A percentile compares a stretch with the other conserved stretches of the same genome.
phyloP scores from a whole-genome alignment of 1,140 invertebrate genomes.

The Cotesia vestalis region DNA sequence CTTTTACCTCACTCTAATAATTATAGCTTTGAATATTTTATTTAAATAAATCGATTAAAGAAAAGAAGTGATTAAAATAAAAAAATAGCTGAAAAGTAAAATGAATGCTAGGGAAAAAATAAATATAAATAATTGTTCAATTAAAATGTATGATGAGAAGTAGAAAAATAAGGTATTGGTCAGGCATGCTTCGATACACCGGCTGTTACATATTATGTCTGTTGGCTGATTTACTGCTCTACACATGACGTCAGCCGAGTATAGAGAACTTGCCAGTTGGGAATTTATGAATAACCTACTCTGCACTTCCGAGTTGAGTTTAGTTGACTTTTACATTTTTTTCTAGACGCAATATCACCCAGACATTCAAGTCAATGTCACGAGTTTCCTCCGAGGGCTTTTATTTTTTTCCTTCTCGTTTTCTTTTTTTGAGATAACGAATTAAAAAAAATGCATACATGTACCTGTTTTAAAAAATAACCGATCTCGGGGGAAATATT shows the following conservation, averaged over 20 bases:
- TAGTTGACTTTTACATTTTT: background rate
- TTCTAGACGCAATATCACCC: background rate
- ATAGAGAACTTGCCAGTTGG: constrained; percentile 7
- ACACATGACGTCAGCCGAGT: background rate
- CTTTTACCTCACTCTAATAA: too few species aligned
- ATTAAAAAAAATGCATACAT: too few species aligned
- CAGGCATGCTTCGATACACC: constrained; percentile 5
- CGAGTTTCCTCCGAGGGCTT: background rate
- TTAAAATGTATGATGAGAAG: constrained; percentile 4
- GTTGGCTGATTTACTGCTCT: constrained; percentile 12
- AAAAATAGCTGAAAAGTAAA: too few species aligned
- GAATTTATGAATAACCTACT: constrained; percentile 1
- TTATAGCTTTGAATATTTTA: too few species aligned
- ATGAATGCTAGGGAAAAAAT: background rate
- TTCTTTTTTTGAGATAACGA: too few species aligned
- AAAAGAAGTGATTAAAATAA: too few species aligned
- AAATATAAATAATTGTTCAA: background rate
- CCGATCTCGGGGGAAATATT: too few species aligned
- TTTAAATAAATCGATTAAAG: too few species aligned
- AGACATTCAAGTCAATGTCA: constrained; percentile 1
- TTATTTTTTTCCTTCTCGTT: too few species aligned
- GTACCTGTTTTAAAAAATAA: too few species aligned
- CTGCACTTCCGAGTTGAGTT: constrained; percentile 3
- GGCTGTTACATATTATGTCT: background rate
- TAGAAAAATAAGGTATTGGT: constrained; percentile 2